Evolutionary conservation across 2,888 invertebrate species (phyloP), one percentile per base, ranked within the genome.

Genomic region (Darwinula stevensoni): DNA sequence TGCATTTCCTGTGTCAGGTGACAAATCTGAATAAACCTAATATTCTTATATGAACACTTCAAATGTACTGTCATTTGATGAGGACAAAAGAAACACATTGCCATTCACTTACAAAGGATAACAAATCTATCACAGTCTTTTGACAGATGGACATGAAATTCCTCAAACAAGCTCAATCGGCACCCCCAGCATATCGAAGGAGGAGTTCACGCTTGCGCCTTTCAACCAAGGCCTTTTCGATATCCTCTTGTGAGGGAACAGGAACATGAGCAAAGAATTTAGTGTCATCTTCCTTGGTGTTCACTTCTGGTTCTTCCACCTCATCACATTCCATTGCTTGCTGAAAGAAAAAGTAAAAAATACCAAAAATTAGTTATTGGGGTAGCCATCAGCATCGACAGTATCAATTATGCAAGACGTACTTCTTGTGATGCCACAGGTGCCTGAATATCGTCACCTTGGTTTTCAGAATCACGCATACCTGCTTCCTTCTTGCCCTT

Each of bases 241-340:
- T 71, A 49, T 91, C 84, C 50, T 73, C 70, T 50, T 91, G 88
- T 11, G 78, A 72, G 0, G 91, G 91, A 17, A 94, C 82, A 4
- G 80, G 70, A 29, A 84, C 84, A 49, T 84, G 82, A 14, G 73
- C 68, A 4, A 70, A 70, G 47, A 67, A 72, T 37, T 62, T 57
- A 29, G 61, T 53, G 36, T 54, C 47, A 40, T 48, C 46, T 48
- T 49, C 44, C 42, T 52, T 16, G 17, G 37, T 36, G 27, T 43
- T 39, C 39, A 43, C 42, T 17, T 45, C 45, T 14, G 45, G 43
- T 22, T 44, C 43, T 40, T 43, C 43, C 16, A 44, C 45, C 13
- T 46, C 43, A 26, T 44, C 43, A 22, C 40, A 38, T n/a, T n/a
- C n/a, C n/a, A n/a, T n/a, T n/a, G n/a, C n/a, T n/a, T n/a, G n/a